Evolutionary conservation across 2,797 vertebrate genomes (phyloP), one percentile per base, ranked within the genome.

Genomic region (Esox lucius): DNA sequence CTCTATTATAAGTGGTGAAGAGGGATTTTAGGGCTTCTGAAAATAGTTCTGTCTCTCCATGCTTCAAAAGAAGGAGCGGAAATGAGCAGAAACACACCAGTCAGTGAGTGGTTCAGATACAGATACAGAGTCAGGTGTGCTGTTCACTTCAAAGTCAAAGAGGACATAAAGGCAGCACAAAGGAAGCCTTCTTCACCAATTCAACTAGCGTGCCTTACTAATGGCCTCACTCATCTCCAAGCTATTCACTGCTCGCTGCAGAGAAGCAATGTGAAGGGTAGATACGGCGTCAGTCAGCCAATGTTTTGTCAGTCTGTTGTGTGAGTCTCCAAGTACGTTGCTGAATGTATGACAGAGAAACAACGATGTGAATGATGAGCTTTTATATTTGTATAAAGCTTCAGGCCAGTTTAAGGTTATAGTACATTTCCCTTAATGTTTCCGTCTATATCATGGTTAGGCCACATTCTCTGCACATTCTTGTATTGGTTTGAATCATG

Each of bases 51-150:
- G 76, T 75, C 78, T 56, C 74, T 77, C 78, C 68, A 39, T 22
- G 84, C 83, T 84, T 86, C 33, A 75, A 79, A 86, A 80, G 56
- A 79, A n/a, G 42, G 28, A 70, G 80, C 67, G 72, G 86, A 87
- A 90, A 87, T 51, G 71, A 89, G 75, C 72, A 62, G 53, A 64
- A 78, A 69, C 82, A 69, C 82, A 68, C 67, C 71, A 73, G 79
- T 81, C 77, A 61, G 56, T 61, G 9, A 61, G 56, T 24, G 56
- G 56, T 61, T 61, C 56, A 61, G 56, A 76, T 78, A 68, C 28
- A 16, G 69, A 75, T 80, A 67, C 64, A n/a, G 75, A 89, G 84
- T 90, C 91, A 92, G 91, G 92, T 93, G 91, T 87, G 86, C 80
- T 0, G 76, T 79, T 13, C 84, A 85, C 87, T 90, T 90, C 86